Percentiles rank a stretch among this genome's conserved stretches.
phyloP scores from a whole-genome alignment of 2,113 vertebrate genomes.

The human region GRCh38 chr11:86363501-86364000 shows the following conservation, averaged over 20 bases:
- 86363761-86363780: not conserved
- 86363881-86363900: conserved; percentile 20
- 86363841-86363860: not conserved
- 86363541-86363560: not conserved
- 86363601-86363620: not conserved
- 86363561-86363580: not conserved
- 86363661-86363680: not conserved
- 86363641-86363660: not conserved
- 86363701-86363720: not conserved
- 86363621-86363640: not conserved
- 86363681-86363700: not conserved
- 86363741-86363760: not conserved
- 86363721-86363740: not conserved
- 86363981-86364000: not conserved
- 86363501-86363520: not conserved
- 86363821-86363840: not conserved
- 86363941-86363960: not conserved
- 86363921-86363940: not conserved
- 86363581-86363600: not conserved
- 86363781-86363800: not conserved
- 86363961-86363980: not conserved
- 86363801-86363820: not conserved
- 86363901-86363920: not conserved
- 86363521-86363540: not conserved
- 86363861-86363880: not conserved